Evolutionary conservation across 2,113 vertebrate genomes (phyloP).

Genomic region (Actenoides lindsayi): DNA sequence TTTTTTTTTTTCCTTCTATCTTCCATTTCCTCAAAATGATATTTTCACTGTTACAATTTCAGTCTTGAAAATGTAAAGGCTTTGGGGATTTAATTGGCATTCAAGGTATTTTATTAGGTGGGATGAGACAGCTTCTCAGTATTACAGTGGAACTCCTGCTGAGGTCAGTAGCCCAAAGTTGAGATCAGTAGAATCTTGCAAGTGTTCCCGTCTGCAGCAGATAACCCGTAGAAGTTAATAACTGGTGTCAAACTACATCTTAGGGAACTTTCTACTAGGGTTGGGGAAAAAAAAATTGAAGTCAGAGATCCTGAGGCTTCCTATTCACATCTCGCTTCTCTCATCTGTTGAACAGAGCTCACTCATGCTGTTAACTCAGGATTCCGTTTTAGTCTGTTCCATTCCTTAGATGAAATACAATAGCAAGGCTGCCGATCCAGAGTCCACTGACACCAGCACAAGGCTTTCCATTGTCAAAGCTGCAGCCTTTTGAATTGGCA

Average conservation of each 20-base stretch:
- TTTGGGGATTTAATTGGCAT: background rate
- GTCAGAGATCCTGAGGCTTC: background rate
- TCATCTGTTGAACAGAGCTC: background rate
- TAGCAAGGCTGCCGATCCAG: background rate
- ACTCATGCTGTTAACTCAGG: background rate
- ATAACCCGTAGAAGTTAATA: background rate
- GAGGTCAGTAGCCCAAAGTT: background rate
- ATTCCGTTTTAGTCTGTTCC: background rate
- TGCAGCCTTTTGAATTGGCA: background rate
- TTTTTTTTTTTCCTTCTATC: background rate
- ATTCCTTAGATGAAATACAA: background rate
- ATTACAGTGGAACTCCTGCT: background rate
- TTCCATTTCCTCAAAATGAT: background rate
- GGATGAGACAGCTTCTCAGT: background rate
- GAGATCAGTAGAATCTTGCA: background rate
- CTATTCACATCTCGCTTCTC: background rate
- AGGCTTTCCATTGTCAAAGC: background rate
- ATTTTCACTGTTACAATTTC: background rate
- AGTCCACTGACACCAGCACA: background rate
- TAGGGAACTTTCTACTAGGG: background rate
- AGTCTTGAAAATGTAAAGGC: background rate
- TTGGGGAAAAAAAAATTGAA: background rate
- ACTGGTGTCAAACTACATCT: background rate
- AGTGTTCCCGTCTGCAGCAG: background rate
- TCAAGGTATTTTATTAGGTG: background rate